Evolutionary conservation across 2,797 vertebrate genomes (phyloP), one percentile per base, ranked within the genome.

Genomic region (Botia kubotai): DNA sequence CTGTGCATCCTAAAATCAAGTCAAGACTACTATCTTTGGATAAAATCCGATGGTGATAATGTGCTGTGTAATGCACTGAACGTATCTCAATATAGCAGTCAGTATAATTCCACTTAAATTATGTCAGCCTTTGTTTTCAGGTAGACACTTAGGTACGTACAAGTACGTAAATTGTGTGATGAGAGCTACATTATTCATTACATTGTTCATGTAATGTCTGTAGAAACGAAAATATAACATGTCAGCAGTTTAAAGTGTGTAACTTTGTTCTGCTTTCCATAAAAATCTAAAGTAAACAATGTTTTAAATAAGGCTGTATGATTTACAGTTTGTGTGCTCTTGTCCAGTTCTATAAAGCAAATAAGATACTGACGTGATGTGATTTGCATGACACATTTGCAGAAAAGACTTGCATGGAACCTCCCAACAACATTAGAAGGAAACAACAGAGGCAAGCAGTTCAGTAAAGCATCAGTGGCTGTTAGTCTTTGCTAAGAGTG

Each of bases 191-290:
- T 66, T 26, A 26, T 26, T 26, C 23, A 26, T 26, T 26, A 26
- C 23, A 1, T 12, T 62, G 13, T 43, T 65, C 46, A 0, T 10
- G 26, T 29, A 36, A 16, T 52, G 19, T 39, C 19, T 67, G 19
- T 16, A 55, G 3, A 57, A n/a, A 10, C 2, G 26, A 17, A 68
- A 26, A 39, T 11, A 6, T 43, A 23, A 67, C 21, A 8, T 2
- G 19, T 43, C 48, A n/a, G 16, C 50, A 7, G 39, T 46, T 19
- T 43, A 16, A n/a, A 69, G 0, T 39, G 17, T 58, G 19, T 43
- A 46, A 2, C n/a, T 17, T 13, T 74, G 53, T 58, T 76, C 33
- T 77, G 50, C 16, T 77, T 77, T n/a, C 10, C 7, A 46, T 77
- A n/a, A 5, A 68, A 58, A 46, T 10, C 3, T 5, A 52, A 46